Conservation (phyloP, 2,113 vertebrate genomes). For the Chloropsis cyanopogon region DNA sequence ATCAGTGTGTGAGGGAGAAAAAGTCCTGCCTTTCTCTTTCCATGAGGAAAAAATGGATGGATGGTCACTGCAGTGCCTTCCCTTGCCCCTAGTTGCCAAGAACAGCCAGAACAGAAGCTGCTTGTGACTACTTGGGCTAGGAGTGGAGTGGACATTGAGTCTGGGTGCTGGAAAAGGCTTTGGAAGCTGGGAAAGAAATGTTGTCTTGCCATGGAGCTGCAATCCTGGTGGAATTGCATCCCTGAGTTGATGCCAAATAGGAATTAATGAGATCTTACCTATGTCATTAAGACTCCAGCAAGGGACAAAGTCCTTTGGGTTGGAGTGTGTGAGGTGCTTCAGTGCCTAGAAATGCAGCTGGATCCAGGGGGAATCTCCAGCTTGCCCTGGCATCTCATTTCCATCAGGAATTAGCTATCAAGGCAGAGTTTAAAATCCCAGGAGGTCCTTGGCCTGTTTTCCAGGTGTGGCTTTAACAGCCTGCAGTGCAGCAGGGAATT, state of each 20-base stretch:
- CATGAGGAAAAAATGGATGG: background rate
- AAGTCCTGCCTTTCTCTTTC: background rate
- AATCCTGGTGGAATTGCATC: background rate
- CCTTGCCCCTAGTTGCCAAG: background rate
- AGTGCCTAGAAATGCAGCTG: background rate
- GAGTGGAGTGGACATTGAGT: background rate
- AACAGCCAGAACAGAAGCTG: background rate
- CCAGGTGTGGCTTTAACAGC: background rate
- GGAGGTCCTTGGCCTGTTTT: background rate
- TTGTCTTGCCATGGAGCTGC: background rate
- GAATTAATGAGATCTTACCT: background rate
- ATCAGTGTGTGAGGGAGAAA: background rate
- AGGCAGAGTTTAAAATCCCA: background rate
- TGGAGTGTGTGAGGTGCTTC: background rate
- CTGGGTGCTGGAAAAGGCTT: background rate
- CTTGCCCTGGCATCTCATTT: background rate
- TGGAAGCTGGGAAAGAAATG: background rate
- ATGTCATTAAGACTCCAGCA: background rate
- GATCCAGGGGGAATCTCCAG: background rate
- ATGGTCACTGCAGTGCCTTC: background rate
- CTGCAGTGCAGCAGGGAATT: background rate
- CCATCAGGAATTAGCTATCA: background rate
- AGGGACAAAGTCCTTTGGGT: background rate
- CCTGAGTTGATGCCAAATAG: background rate
- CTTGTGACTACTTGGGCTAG: background rate